Evolutionary conservation across 2,113 vertebrate species (phyloP).

Genomic region (Rhinoptilus africanus): DNA sequence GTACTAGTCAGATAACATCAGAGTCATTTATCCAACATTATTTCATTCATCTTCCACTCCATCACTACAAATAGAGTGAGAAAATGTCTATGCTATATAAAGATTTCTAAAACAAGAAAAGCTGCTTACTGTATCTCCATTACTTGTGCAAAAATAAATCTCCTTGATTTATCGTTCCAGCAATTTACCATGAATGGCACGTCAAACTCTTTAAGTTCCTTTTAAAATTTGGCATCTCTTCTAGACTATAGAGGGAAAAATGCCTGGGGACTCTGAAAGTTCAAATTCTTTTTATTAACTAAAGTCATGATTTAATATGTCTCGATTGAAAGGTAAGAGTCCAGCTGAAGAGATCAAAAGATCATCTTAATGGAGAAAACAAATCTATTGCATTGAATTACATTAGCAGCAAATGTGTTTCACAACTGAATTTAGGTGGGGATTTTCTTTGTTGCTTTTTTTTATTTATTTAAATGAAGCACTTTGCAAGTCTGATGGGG

Average conservation of each 20-base stretch:
- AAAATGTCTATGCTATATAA: constrained; percentile 66
- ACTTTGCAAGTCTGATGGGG: not conserved
- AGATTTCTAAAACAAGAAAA: constrained; percentile 63
- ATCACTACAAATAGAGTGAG: constrained; percentile 65
- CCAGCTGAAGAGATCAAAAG: not conserved
- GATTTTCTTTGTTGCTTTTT: not conserved
- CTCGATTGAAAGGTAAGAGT: not conserved
- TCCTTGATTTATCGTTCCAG: constrained; percentile 23
- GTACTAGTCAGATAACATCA: constrained; percentile 68
- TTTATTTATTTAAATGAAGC: not conserved
- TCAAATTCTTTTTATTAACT: constrained; percentile 3
- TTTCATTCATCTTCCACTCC: constrained; percentile 71
- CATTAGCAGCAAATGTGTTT: not conserved
- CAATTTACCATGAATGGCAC: not conserved
- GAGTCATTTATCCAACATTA: constrained; percentile 70
- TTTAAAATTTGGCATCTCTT: constrained; percentile 4
- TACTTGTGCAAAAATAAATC: constrained; percentile 33
- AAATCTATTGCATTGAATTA: not conserved
- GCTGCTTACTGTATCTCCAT: constrained; percentile 49
- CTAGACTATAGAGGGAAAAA: not conserved
- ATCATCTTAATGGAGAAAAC: not conserved
- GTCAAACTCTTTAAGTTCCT: not conserved
- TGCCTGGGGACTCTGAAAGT: not conserved
- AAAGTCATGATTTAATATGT: not conserved
- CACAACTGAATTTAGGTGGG: not conserved